Conservation (phyloP, 2,797 vertebrate species). For the Channa striata region DNA sequence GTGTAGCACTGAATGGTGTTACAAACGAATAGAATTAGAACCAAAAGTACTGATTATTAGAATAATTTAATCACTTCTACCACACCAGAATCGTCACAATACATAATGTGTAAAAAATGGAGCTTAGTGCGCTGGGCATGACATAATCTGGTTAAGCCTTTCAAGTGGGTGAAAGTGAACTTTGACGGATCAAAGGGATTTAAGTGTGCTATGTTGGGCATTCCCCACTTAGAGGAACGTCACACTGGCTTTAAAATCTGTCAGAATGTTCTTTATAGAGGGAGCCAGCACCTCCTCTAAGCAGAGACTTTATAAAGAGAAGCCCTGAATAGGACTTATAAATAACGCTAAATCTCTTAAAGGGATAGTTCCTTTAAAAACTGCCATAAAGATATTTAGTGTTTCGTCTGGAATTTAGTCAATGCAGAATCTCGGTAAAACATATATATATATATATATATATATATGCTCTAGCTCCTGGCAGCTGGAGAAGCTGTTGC, state of each 20-base stretch:
- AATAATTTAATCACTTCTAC: slow-evolving; percentile 38
- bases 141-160: slow-evolving; percentile 61
- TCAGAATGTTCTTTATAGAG: slow-evolving; percentile 27
- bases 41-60: slow-evolving; percentile 22
- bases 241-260: slow-evolving; percentile 29
- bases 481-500: slow-evolving; percentile 40
- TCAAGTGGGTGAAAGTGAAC: slow-evolving; percentile 50
- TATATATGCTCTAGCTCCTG: slow-evolving; percentile 15
- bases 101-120: slow-evolving; percentile 24
- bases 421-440: too few relatives aligned
- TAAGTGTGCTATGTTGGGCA: slow-evolving; percentile 31
- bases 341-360: slow-evolving; percentile 21
- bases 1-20: slow-evolving; percentile 4
- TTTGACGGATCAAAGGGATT: slow-evolving; percentile 53
- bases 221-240: slow-evolving; percentile 25
- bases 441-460: too few relatives aligned
- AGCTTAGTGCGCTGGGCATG: slow-evolving; percentile 36
- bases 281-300: background rate
- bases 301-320: slow-evolving; percentile 1
- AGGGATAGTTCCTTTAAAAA: background rate
- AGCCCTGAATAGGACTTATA: slow-evolving; percentile 14
- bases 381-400: background rate
- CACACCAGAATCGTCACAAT: slow-evolving; percentile 6
- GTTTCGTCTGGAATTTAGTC: background rate
- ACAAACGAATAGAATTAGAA: slow-evolving; percentile 34